Evolutionary conservation across 1,140 invertebrate species (phyloP), one percentile per base, ranked within the genome.

Genomic region (Microplitis demolitor): DNA sequence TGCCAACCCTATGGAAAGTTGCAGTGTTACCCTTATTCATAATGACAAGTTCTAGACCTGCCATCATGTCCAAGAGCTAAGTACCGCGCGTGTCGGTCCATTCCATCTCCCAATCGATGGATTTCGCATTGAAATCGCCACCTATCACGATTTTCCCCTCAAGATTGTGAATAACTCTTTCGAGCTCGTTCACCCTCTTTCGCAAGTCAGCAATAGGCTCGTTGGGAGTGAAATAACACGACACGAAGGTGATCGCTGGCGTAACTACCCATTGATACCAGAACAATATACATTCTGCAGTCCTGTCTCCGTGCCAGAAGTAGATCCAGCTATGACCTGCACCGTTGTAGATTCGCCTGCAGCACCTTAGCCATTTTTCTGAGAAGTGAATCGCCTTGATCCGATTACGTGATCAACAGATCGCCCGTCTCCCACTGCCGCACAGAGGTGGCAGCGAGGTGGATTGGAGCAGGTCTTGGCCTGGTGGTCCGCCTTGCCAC

Each of bases 171-270:
- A 54, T 0, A 2, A 58, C 13, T n/a, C 66, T 16, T 33, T 74
- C 61, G 14, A 74, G 33, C 3, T 33, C 50, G n/a, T 74, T 54
- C 2, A 74, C 62, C 33, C 66, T 77, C 1, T 60, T 54, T 56
- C 51, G 66, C 54, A 74, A 76, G 0, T 67, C 66, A n/a, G 13
- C 9, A 0, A 78, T 76, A 31, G 14, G 16, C 11, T 74, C 64
- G 53, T 76, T 78, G 0, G 69, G 74, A 6, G 77, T 67, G 50
- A 76, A 66, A 60, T 78, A 78, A 64, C 70, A 74, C 58, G 67
- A 72, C 11, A 69, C 53, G 16, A 56, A 68, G 24, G 24, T 24
- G 24, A 24, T 24, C 24, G 24, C 24, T 1, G 24, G 24, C 24
- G 24, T 24, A 24, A 24, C 24, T 24, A 24, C 24, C 24, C 24